phyloP scores from a whole-genome alignment of 92 coral and sea anemone genomes.

The Porites cylindrica region DNA sequence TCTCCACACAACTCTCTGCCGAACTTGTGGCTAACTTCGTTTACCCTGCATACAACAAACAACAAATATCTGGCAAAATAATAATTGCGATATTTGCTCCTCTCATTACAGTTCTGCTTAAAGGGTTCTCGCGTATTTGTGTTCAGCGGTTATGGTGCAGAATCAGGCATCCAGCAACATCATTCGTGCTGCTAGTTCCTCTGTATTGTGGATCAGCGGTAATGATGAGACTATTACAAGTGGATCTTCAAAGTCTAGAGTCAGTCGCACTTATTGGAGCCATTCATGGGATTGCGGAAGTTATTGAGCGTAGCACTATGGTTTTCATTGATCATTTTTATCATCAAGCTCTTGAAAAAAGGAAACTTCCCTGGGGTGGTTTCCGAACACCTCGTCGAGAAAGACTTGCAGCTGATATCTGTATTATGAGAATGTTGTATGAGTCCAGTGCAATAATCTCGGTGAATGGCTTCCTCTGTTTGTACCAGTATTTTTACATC shows the following conservation, averaged over 20 bases:
- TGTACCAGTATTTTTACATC: background rate
- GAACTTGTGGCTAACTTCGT: no score
- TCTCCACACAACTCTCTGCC: no score
- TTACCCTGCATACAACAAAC: no score
- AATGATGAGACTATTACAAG: background rate
- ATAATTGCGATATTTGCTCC: background rate
- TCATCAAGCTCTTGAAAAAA: background rate
- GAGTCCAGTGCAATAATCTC: background rate
- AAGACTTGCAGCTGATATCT: slow-evolving; percentile 12
- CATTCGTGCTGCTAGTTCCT: background rate
- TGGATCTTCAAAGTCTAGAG: background rate
- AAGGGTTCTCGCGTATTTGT: background rate
- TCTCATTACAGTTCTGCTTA: background rate
- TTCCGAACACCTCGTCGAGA: slow-evolving; percentile 21
- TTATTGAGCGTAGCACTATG: slow-evolving; percentile 12
- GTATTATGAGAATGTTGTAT: slow-evolving; percentile 11
- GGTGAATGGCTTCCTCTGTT: background rate
- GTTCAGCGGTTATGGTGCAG: slow-evolving; percentile 2
- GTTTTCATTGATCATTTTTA: background rate
- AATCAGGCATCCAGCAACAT: slow-evolving; percentile 3
- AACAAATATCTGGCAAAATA: background rate
- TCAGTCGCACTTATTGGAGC: background rate
- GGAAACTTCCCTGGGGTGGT: background rate
- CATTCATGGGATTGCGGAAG: slow-evolving; percentile 1
- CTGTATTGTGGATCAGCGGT: slow-evolving; percentile 1